A percentile compares a stretch with the other conserved stretches of the same genome.
Evolutionary conservation across 2,888 invertebrate species (phyloP).

Genomic region (Eupithecia abbreviata): DNA sequence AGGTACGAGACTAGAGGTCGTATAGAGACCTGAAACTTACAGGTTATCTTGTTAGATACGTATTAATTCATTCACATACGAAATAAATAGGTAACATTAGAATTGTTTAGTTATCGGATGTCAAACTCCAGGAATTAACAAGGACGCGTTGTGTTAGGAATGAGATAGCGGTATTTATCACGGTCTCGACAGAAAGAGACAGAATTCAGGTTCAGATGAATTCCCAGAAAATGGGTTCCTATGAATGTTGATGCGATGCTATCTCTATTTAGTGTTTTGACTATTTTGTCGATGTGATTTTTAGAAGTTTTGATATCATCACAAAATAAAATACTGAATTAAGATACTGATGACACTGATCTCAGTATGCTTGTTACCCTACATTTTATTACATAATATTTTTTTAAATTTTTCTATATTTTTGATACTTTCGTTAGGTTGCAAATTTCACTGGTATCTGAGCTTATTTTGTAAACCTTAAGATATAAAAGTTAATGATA

Average conservation of each 20-base stretch:
- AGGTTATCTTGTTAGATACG: no score
- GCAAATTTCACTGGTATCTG: no score
- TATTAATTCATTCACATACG: not conserved
- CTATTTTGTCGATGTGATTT: not conserved
- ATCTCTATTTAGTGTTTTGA: not conserved
- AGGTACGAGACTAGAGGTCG: no score
- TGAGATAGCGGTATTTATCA: constrained; percentile 4
- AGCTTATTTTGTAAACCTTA: no score
- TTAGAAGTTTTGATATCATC: not conserved
- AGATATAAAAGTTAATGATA: not conserved
- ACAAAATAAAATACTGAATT: not conserved
- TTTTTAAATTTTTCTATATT: no score
- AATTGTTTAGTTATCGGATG: not conserved
- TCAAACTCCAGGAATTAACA: constrained; percentile 15
- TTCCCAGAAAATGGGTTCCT: not conserved
- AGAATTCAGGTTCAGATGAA: constrained; percentile 1
- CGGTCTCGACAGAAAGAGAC: constrained; percentile 13
- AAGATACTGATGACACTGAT: not conserved
- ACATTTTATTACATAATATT: no score
- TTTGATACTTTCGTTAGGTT: no score
- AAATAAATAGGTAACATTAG: not conserved
- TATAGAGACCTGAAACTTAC: no score
- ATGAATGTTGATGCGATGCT: not conserved
- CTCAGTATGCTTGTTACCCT: no score
- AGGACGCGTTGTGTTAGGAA: not conserved